A percentile compares a stretch with the other conserved stretches of the same genome.
Evolutionary conservation across 1,140 invertebrate species (phyloP).

Genomic region (Bombus sylvicola): DNA sequence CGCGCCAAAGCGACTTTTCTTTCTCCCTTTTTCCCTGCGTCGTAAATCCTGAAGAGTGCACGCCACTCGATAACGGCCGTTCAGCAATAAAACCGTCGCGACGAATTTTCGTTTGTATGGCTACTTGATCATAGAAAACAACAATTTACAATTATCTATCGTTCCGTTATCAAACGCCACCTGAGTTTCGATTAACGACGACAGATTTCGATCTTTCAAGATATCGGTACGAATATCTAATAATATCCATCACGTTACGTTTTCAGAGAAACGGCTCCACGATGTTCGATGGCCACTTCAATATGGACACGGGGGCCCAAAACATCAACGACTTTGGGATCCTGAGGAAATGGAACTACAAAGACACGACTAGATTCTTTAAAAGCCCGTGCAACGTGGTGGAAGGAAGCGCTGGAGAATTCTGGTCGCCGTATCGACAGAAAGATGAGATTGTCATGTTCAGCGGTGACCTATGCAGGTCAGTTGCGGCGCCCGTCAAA

Average conservation of each 20-base stretch:
- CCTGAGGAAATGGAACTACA: constrained; percentile 87
- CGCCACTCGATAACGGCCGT: not conserved
- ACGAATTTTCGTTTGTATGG: not conserved
- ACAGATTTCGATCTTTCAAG: not conserved
- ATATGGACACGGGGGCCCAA: constrained; percentile 87
- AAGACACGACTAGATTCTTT: constrained; percentile 85
- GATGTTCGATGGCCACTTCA: constrained; percentile 88
- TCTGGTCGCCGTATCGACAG: constrained; percentile 86
- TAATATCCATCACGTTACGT: not conserved
- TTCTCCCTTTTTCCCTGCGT: too few species aligned
- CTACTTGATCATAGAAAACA: not conserved
- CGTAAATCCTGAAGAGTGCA: not conserved
- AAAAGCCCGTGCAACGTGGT: constrained; percentile 84
- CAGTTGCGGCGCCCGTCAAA: constrained; percentile 28
- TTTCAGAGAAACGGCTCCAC: constrained; percentile 89
- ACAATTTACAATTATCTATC: not conserved
- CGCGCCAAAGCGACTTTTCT: not conserved
- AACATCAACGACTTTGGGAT: constrained; percentile 86
- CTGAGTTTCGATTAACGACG: not conserved
- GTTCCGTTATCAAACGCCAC: not conserved
- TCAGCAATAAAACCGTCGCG: not conserved
- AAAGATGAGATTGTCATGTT: constrained; percentile 85
- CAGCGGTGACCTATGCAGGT: constrained; percentile 88
- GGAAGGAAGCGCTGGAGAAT: constrained; percentile 89
- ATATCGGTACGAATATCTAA: not conserved